Evolutionary conservation across 2,797 vertebrate genomes (phyloP).

Genomic region (Gymnothorax javanicus): DNA sequence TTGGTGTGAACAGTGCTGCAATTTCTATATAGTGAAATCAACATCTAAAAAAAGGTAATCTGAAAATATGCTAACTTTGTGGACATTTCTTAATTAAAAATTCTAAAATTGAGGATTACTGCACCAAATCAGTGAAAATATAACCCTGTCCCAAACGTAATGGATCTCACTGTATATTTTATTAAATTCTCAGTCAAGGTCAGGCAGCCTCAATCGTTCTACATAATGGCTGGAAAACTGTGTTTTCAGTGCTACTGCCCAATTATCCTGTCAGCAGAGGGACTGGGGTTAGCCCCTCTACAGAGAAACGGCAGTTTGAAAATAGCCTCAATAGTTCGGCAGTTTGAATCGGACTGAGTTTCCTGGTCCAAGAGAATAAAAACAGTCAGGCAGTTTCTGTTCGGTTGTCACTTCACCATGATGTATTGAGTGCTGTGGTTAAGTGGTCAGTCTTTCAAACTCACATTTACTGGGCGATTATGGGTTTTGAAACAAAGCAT

Average conservation of each 20-base stretch:
- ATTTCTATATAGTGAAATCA: no score
- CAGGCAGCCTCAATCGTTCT: neutral
- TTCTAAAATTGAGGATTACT: no score
- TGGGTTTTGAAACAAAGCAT: neutral
- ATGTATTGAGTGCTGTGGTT: neutral
- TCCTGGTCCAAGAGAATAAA: neutral
- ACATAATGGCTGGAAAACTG: neutral
- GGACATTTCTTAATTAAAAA: no score
- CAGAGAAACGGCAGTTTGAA: slow-evolving; percentile 7
- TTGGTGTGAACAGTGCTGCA: no score
- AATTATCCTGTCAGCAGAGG: neutral
- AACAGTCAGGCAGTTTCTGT: neutral
- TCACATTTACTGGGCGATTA: neutral
- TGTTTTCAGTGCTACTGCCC: neutral
- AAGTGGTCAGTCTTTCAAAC: neutral
- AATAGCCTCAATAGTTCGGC: neutral
- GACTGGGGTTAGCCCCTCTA: neutral
- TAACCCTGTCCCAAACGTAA: no score
- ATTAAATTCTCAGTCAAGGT: neutral
- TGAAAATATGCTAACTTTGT: no score
- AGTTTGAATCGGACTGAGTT: neutral
- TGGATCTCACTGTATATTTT: neutral
- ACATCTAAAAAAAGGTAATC: no score
- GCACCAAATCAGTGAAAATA: no score
- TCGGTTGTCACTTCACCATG: neutral